phyloP scores from a whole-genome alignment of 2,888 invertebrate genomes.

The Drosophila quinaria region DNA sequence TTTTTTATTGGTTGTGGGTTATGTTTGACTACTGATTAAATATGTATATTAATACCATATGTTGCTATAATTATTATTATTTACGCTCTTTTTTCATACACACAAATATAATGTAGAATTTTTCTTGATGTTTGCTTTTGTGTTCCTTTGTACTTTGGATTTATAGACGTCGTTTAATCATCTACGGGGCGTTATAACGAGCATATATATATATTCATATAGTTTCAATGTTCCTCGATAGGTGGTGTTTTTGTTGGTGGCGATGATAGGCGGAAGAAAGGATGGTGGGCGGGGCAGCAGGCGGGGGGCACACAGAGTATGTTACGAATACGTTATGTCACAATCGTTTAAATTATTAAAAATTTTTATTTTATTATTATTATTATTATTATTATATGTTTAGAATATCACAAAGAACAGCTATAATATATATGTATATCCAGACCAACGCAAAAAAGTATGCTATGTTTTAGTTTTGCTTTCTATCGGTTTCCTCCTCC shows the following conservation, averaged over 20 bases:
- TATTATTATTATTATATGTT: constrained; percentile 35
- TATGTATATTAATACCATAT: constrained; percentile 74
- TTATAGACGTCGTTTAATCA: constrained; percentile 71
- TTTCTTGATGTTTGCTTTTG: constrained; percentile 25
- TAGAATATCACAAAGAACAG: constrained; percentile 59
- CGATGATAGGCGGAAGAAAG: constrained; percentile 58
- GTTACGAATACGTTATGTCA: constrained; percentile 8
- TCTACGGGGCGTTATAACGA: constrained; percentile 40
- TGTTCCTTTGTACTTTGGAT: constrained; percentile 76
- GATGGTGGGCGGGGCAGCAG: constrained; percentile 55
- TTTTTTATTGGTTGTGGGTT: constrained; percentile 45
- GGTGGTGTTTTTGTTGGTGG: constrained; percentile 62
- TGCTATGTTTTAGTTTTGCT: constrained; percentile 37
- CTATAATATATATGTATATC: constrained; percentile 31
- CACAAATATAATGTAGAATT: constrained; percentile 24
- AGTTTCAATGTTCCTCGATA: constrained; percentile 12
- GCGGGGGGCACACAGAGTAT: constrained; percentile 42
- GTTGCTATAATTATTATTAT: constrained; percentile 64
- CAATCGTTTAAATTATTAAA: constrained; percentile 29
- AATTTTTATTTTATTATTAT: constrained; percentile 8
- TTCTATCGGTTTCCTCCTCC: constrained; percentile 4
- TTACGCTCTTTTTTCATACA: constrained; percentile 41
- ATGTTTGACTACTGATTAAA: constrained; percentile 58
- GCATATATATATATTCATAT: background rate
- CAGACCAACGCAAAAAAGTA: constrained; percentile 46